These are phyloP conservation scores for Eulimnadia texana DNA, from an alignment of 1,140 invertebrate species.

Conservation along the genomic window DNA sequence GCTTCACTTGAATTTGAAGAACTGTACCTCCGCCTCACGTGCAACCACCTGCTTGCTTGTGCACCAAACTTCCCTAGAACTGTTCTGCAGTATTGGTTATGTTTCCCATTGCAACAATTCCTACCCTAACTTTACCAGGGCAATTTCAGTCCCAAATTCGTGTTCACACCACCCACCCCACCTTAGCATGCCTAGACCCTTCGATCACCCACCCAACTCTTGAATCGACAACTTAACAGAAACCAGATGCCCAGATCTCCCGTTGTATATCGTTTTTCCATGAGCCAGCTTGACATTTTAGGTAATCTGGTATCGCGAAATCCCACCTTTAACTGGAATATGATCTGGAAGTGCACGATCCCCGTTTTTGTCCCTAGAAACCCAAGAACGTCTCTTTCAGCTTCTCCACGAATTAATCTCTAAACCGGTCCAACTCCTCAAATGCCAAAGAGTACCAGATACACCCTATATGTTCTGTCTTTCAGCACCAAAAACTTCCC, in stretches of 20 bases:
- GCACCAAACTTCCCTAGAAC: background rate
- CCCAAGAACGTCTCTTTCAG: background rate
- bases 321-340: background rate
- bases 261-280: background rate
- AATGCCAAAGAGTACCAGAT: background rate
- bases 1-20: background rate
- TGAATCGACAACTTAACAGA: background rate
- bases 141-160: background rate
- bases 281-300: background rate
- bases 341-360: background rate
- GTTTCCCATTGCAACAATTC: background rate
- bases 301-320: background rate
- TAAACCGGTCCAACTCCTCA: background rate
- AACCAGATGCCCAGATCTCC: background rate
- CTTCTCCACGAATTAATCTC: background rate
- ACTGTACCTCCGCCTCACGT: background rate
- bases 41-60: background rate
- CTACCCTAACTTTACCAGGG: background rate
- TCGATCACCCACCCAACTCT: background rate
- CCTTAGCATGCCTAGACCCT: background rate
- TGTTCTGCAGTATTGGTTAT: background rate
- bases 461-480: background rate
- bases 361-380: background rate
- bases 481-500: background rate
- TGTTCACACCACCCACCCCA: background rate